Conservation (phyloP, 2,113 vertebrate genomes). For the Paradisaea rubra region DNA sequence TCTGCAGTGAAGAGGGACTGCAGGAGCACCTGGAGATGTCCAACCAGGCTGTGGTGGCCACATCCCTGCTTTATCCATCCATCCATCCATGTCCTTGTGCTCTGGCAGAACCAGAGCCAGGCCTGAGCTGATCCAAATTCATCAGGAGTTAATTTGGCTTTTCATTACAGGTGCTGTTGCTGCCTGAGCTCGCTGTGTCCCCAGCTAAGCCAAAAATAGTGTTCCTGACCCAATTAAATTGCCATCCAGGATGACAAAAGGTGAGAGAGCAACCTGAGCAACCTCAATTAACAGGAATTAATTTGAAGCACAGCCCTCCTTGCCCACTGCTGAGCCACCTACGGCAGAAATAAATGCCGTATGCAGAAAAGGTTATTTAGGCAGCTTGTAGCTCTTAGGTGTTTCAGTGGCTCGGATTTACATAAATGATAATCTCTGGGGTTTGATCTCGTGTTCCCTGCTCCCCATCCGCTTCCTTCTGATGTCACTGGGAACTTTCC, state of each 20-base stretch:
- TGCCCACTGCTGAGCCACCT: not conserved
- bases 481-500: not conserved
- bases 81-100: not conserved
- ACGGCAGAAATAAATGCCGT: fast-evolving
- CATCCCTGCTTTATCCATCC: not conserved
- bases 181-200: not conserved
- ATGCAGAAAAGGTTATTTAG: not conserved
- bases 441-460: not conserved
- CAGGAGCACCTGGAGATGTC: not conserved
- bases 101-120: not conserved
- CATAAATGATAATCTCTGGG: not conserved
- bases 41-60: not conserved
- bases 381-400: not conserved
- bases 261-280: not conserved
- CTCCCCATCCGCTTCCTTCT: not conserved
- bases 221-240: not conserved
- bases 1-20: fast-evolving
- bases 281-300: not conserved
- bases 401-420: not conserved
- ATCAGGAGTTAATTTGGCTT: not conserved
- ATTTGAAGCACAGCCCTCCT: not conserved
- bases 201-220: not conserved
- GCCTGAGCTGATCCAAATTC: not conserved
- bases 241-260: not conserved
- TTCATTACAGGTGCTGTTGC: not conserved